phyloP scores from a whole-genome alignment of 1,140 invertebrate species.

The Bradynema listronoti region DNA sequence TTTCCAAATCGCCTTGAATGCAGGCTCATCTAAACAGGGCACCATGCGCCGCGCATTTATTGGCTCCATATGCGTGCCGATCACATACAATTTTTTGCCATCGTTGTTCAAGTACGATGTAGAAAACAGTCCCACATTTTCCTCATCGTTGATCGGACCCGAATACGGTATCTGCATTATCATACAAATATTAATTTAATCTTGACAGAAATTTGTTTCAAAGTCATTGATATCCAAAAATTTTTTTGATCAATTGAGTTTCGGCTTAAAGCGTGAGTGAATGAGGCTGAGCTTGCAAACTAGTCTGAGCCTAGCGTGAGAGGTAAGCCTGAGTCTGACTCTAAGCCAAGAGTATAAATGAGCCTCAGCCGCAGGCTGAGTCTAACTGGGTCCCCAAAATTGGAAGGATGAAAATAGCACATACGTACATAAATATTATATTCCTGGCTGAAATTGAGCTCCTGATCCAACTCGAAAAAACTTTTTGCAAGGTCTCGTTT shows the following conservation, averaged over 20 bases:
- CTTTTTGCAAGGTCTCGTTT: slow-evolving; percentile 38
- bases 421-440: slow-evolving; percentile 30
- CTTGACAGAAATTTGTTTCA: too few relatives aligned
- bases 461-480: slow-evolving; percentile 39
- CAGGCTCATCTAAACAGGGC: slow-evolving; percentile 89
- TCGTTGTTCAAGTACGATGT: slow-evolving; percentile 33
- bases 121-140: slow-evolving; percentile 42
- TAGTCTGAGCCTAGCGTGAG: too few relatives aligned
- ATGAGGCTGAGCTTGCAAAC: too few relatives aligned
- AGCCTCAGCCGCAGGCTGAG: too few relatives aligned
- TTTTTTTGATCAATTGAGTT: too few relatives aligned
- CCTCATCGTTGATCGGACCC: slow-evolving; percentile 29
- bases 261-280: too few relatives aligned
- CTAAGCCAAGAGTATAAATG: too few relatives aligned
- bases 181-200: too few relatives aligned
- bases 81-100: slow-evolving; percentile 63
- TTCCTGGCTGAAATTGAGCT: slow-evolving; percentile 19
- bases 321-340: too few relatives aligned
- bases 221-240: too few relatives aligned
- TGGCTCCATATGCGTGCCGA: slow-evolving; percentile 78
- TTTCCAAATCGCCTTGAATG: slow-evolving; percentile 73
- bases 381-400: too few relatives aligned
- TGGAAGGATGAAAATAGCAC: too few relatives aligned
- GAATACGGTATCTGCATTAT: slow-evolving; percentile 36
- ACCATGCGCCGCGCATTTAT: slow-evolving; percentile 78